A percentile compares a stretch with the other conserved stretches of the same genome.
phyloP scores from a whole-genome alignment of 2,888 invertebrate species.

The Uropetala carovei region DNA sequence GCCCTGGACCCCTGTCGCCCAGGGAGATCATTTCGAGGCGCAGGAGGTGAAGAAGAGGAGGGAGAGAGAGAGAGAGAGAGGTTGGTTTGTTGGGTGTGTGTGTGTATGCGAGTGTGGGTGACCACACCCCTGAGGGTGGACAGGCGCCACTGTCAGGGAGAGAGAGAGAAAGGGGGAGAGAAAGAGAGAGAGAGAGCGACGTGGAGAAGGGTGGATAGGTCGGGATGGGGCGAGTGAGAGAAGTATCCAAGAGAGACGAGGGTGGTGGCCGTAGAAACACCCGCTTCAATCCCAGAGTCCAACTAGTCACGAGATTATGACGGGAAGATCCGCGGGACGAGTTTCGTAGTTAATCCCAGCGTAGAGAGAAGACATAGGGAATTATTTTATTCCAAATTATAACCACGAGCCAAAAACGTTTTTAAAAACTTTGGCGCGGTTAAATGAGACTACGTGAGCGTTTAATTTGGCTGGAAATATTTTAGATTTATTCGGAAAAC shows the following conservation, averaged over 20 bases:
- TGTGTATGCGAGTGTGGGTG: neutral
- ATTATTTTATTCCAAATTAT: too few species aligned
- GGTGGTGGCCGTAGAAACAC: too few species aligned
- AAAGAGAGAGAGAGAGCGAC: neutral
- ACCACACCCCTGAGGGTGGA: constrained; percentile 24
- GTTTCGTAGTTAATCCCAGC: neutral
- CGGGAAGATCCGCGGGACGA: neutral
- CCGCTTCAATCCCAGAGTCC: too few species aligned
- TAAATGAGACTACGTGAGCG: too few species aligned
- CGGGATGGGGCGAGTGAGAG: neutral
- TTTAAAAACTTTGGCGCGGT: too few species aligned
- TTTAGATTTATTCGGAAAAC: too few species aligned
- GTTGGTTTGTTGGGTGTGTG: neutral
- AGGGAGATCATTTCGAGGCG: constrained; percentile 54
- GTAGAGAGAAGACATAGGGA: neutral
- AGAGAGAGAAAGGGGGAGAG: neutral
- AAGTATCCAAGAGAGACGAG: too few species aligned
- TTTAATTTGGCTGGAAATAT: too few species aligned
- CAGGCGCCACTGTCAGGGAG: constrained; percentile 39
- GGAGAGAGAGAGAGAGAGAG: neutral
- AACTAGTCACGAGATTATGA: too few species aligned
- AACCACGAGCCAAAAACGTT: too few species aligned
- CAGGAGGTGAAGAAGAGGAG: neutral
- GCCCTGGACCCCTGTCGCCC: constrained; percentile 57
- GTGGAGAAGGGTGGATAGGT: neutral